Evolutionary conservation across 2,888 invertebrate species (phyloP), one percentile per base, ranked within the genome.

Genomic region (Campopleginae sp.): DNA sequence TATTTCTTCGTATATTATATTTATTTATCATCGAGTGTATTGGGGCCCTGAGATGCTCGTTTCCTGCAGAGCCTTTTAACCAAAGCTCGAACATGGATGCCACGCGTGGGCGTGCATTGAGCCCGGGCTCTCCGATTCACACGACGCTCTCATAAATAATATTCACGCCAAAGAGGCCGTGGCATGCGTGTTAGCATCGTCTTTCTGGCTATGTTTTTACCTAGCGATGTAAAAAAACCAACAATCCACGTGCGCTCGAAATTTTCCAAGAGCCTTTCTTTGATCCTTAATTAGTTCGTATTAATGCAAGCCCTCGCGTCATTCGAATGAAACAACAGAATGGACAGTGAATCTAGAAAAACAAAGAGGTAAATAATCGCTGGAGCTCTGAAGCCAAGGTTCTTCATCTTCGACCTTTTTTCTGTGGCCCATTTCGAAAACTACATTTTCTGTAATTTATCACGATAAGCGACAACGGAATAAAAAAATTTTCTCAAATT

Each of bases 121-220:
- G 38, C 71, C 44, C 54, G 14, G 33, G 17, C 46, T 46, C 58
- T 84, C 51, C 68, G 68, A 85, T 78, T 74, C 74, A 51, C 74
- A 51, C 76, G 54, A 84, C 80, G 86, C 82, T 80, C 85, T 86
- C 87, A 82, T 87, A 86, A 87, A 87, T 87, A 86, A 86, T 80
- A 85, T 84, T 84, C 86, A 80, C 74, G 51, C 77, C 77, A 65
- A 80, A 80, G 77, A 78, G 48, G 63, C 80, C 33, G 76, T 51
- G 71, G 58, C 51, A 66, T 17, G 70, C 68, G 77, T 65, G 63
- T 65, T 76, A 76, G 65, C 75, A 58, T 72, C 44, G 71, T 78
- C 86, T 71, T 74, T 61, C 54, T 71, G 54, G 51, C 10, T 12
- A 71, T 83, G 86, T 83, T 86, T 86, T 80, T 63, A 74, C 66